Evolutionary conservation across 2,888 invertebrate species (phyloP).

Genomic region (Hyles lineata): DNA sequence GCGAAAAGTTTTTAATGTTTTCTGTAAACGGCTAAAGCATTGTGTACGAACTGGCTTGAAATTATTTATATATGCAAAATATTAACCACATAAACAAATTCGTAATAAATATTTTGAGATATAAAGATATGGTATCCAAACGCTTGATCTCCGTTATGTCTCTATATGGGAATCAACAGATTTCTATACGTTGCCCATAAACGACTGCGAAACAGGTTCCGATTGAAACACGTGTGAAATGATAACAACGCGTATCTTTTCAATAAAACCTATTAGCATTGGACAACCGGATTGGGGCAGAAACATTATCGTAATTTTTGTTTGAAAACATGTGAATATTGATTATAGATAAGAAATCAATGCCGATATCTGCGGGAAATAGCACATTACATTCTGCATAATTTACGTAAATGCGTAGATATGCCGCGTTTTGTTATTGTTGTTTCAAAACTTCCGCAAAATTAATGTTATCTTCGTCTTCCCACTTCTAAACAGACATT

Average conservation of each 20-base stretch:
- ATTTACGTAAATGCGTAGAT: neutral
- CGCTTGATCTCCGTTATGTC: neutral
- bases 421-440: neutral
- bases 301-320: slow-evolving; percentile 47
- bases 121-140: neutral
- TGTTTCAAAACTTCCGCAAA: neutral
- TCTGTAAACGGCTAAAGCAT: too few species aligned
- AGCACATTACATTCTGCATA: neutral
- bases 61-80: neutral
- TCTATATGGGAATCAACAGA: neutral
- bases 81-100: neutral
- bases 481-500: neutral
- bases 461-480: neutral
- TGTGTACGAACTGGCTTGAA: neutral
- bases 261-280: slow-evolving; percentile 49
- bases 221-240: slow-evolving; percentile 59
- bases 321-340: slow-evolving; percentile 42
- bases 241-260: slow-evolving; percentile 43
- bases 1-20: neutral
- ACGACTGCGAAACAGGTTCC: slow-evolving; percentile 66
- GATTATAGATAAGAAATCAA: slow-evolving; percentile 44
- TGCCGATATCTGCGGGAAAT: slow-evolving; percentile 24
- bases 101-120: neutral
- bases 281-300: slow-evolving; percentile 52
- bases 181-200: slow-evolving; percentile 4